These are phyloP conservation scores for Keiferia lycopersicella DNA, from an alignment of 2,888 invertebrate species.

Conservation along the genomic window DNA sequence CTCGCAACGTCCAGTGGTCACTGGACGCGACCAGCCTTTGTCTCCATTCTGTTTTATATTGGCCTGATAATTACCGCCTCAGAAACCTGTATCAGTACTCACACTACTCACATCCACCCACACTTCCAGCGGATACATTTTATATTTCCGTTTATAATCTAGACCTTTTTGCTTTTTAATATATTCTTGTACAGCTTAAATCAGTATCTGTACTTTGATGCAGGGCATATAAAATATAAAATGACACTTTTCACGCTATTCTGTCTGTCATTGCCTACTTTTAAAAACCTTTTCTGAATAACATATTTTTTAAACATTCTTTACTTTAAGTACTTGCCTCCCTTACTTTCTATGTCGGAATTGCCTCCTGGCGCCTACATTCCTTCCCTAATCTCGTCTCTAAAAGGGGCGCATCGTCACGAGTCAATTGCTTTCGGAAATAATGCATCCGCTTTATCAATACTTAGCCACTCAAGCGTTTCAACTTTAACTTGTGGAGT, in stretches of 20 bases:
- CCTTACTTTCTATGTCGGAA: not conserved
- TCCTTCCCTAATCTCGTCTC: constrained; percentile 12
- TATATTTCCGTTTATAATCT: too few species aligned
- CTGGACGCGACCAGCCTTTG: not conserved
- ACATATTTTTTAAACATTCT: not conserved
- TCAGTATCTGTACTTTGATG: too few species aligned
- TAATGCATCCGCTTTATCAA: constrained; percentile 43
- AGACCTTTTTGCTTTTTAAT: too few species aligned
- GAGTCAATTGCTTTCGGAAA: constrained; percentile 21
- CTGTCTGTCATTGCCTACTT: too few species aligned
- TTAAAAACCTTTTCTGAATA: not conserved
- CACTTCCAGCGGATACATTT: too few species aligned
- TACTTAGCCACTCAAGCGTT: constrained; percentile 37
- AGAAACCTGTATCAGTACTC: not conserved
- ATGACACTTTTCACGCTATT: too few species aligned
- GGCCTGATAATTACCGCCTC: not conserved
- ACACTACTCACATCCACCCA: too few species aligned
- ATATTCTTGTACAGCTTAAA: too few species aligned
- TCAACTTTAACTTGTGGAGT: constrained; percentile 29
- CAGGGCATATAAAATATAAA: too few species aligned
- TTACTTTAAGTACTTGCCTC: not conserved
- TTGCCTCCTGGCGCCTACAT: constrained; percentile 16
- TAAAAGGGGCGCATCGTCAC: constrained; percentile 22
- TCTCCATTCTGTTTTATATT: not conserved
- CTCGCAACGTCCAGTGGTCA: not conserved